A percentile compares a stretch with the other conserved stretches of the same genome.
These are phyloP conservation scores for Ranitomeya imitator DNA, from an alignment of 2,113 vertebrate genomes.

Conservation along the genomic window DNA sequence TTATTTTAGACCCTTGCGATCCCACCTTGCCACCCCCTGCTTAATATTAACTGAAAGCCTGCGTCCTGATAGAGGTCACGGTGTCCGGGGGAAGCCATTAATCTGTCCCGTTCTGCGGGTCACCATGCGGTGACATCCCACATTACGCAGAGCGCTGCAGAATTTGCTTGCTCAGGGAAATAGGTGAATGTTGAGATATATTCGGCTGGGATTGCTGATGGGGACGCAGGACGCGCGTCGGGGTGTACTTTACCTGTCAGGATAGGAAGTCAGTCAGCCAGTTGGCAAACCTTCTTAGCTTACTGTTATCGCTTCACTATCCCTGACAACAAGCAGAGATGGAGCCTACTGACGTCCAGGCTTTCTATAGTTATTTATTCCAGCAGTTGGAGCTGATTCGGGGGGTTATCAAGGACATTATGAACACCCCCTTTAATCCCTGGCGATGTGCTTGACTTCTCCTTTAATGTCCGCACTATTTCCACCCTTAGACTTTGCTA, in stretches of 20 bases:
- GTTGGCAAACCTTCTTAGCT: no score
- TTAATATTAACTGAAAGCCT: neutral
- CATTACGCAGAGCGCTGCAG: neutral
- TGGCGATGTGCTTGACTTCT: no score
- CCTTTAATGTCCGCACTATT: no score
- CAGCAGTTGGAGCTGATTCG: no score
- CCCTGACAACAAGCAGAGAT: no score
- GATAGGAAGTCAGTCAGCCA: no score
- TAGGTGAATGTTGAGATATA: neutral
- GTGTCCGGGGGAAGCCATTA: constrained; percentile 32
- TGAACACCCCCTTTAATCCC: no score
- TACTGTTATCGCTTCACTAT: no score
- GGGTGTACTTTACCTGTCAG: neutral
- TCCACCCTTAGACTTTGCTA: no score
- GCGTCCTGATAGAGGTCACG: neutral
- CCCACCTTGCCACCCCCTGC: neutral
- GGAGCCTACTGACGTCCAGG: no score
- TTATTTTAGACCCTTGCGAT: neutral
- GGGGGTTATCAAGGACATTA: no score
- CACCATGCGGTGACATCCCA: neutral
- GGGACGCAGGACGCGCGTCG: neutral
- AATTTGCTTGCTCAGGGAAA: neutral
- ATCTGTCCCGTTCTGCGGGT: neutral
- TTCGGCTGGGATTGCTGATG: neutral
- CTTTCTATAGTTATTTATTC: no score